Percentiles rank a stretch among this genome's conserved stretches.
Conservation (phyloP, 2,797 vertebrate species). For the Epinephelus awoara region DNA sequence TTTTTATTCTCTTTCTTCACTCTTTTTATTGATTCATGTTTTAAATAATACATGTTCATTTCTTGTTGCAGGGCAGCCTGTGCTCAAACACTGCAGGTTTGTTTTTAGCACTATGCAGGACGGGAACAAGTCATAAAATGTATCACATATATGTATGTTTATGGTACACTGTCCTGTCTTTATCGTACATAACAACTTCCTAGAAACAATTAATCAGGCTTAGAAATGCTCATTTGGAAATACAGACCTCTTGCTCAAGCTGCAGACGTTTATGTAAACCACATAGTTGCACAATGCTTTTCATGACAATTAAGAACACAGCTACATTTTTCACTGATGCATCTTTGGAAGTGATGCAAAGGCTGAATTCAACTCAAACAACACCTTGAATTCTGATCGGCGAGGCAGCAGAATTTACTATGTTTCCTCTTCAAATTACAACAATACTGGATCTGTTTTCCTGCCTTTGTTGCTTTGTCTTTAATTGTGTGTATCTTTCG, state of each 20-base stretch:
- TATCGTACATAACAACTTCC: not conserved
- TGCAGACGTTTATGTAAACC: conserved; percentile 7
- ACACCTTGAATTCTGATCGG: conserved; percentile 1
- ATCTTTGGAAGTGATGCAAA: conserved; percentile 11
- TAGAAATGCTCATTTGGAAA: conserved; percentile 28
- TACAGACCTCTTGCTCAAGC: conserved; percentile 8
- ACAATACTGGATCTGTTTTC: conserved; percentile 42
- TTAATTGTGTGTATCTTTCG: conserved; percentile 65
- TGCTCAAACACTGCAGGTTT: not conserved
- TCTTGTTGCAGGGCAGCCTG: not conserved
- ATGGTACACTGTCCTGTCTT: not conserved
- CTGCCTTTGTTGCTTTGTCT: conserved; percentile 46
- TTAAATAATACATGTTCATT: not conserved
- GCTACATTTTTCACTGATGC: not conserved
- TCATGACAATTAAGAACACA: not conserved
- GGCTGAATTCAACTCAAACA: not conserved
- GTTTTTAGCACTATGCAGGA: not conserved
- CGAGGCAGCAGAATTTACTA: not conserved
- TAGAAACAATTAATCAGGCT: not conserved
- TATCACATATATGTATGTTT: not conserved
- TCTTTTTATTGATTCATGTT: not conserved
- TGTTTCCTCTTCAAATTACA: conserved; percentile 35
- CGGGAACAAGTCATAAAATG: not conserved
- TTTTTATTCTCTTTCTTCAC: not conserved
- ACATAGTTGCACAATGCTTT: conserved; percentile 19